A percentile compares a stretch with the other conserved stretches of the same genome.
Evolutionary conservation across 2,888 invertebrate genomes (phyloP).

Genomic region (Emmelina monodactyla): DNA sequence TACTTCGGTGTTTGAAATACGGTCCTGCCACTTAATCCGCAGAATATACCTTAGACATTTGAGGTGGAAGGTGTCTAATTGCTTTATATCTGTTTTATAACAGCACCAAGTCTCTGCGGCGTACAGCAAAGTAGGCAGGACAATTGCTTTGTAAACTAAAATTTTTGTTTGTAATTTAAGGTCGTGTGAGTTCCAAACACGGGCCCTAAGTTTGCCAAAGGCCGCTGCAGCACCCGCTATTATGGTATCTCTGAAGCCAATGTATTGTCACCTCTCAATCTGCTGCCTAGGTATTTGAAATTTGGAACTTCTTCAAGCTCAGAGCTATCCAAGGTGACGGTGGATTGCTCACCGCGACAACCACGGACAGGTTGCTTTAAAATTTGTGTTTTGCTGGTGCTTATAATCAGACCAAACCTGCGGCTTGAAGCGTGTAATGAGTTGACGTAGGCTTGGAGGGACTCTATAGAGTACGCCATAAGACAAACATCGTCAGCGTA

Average conservation of each 20-base stretch:
- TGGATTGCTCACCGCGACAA: not conserved
- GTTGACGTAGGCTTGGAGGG: not conserved
- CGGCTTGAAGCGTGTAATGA: not conserved
- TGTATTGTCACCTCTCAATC: conserved; percentile 1
- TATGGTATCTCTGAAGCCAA: not conserved
- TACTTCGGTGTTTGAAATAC: conserved; percentile 7
- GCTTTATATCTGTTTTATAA: conserved; percentile 8
- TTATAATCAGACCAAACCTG: conserved; percentile 3
- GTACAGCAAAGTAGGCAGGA: conserved; percentile 10
- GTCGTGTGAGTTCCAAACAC: conserved; percentile 12
- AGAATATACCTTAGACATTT: conserved; percentile 6
- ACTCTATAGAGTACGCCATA: not conserved
- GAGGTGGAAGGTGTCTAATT: conserved; percentile 7
- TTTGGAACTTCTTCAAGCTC: conserved; percentile 1
- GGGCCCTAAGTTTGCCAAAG: conserved; percentile 7
- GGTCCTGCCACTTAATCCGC: conserved; percentile 9
- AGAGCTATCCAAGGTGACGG: not conserved
- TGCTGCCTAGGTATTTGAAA: conserved; percentile 2
- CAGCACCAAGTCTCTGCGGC: conserved; percentile 13
- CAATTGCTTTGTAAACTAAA: conserved; percentile 8
- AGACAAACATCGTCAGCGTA: not conserved
- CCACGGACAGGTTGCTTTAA: conserved; percentile 3
- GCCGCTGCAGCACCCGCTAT: not conserved
- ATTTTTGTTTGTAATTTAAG: conserved; percentile 8
- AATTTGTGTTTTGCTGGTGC: conserved; percentile 2